A percentile compares a stretch with the other conserved stretches of the same genome.
phyloP scores from a whole-genome alignment of 1,140 invertebrate species.

The honey bee (Apis mellifera) region Amel_HAv3.1 CM009932.2:9085501-9086000 shows the following conservation, averaged over 20 bases:
- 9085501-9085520: background rate
- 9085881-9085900: constrained; percentile 64
- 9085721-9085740: background rate
- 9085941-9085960: constrained; percentile 51
- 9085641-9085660: background rate
- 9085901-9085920: constrained; percentile 68
- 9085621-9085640: constrained; percentile 24
- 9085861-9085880: constrained; percentile 56
- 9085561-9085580: background rate
- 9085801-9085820: constrained; percentile 43
- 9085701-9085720: background rate
- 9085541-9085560: too few species aligned
- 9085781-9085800: constrained; percentile 44
- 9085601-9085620: constrained; percentile 36
- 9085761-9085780: constrained; percentile 40
- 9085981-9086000: background rate
- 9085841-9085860: constrained; percentile 65
- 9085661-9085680: background rate
- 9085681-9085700: background rate
- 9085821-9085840: too few species aligned
- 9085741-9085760: background rate
- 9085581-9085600: background rate
- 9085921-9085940: constrained; percentile 58
- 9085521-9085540: background rate
- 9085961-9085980: background rate